These are phyloP conservation scores for Caenorhabditis plicata DNA, from an alignment of 2,888 invertebrate genomes.

Conservation along the genomic window DNA sequence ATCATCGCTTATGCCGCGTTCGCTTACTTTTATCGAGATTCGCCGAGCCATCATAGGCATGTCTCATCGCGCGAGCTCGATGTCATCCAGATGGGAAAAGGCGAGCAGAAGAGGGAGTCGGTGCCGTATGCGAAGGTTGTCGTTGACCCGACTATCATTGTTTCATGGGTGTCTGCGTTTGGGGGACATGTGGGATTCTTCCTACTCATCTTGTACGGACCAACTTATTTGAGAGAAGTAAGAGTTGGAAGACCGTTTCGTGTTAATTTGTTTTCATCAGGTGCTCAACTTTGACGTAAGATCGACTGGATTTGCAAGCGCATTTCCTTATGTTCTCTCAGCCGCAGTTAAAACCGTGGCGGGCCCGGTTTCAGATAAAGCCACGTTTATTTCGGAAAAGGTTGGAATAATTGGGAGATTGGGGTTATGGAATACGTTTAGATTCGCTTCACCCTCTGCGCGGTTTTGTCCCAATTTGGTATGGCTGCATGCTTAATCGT, in stretches of 20 bases:
- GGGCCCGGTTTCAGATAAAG: slow-evolving; percentile 33
- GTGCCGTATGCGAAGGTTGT: slow-evolving; percentile 30
- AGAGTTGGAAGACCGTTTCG: no score
- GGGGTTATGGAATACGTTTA: slow-evolving; percentile 1
- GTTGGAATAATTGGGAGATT: not conserved
- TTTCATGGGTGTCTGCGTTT: slow-evolving; percentile 8
- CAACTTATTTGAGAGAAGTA: slow-evolving; percentile 43
- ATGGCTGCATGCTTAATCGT: slow-evolving; percentile 40
- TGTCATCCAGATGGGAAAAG: slow-evolving; percentile 2
- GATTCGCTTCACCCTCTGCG: slow-evolving; percentile 36
- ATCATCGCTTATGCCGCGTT: slow-evolving; percentile 13
- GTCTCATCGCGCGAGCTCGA: slow-evolving; percentile 1
- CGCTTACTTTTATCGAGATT: slow-evolving; percentile 21
- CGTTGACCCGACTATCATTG: slow-evolving; percentile 8
- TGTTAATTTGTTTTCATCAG: no score
- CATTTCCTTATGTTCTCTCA: slow-evolving; percentile 34
- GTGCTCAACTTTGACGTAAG: slow-evolving; percentile 31
- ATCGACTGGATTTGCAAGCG: slow-evolving; percentile 32
- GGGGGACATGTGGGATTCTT: slow-evolving; percentile 49
- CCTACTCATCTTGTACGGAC: slow-evolving; percentile 42
- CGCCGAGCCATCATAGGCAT: slow-evolving; percentile 15
- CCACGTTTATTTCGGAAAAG: slow-evolving; percentile 26
- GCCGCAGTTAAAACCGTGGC: slow-evolving; percentile 31
- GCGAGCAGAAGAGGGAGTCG: not conserved
- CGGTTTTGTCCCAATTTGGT: slow-evolving; percentile 38